These are phyloP conservation scores for Enteromius afrohamiltoni DNA, from an alignment of 2,797 vertebrate species.

Conservation along the genomic window DNA sequence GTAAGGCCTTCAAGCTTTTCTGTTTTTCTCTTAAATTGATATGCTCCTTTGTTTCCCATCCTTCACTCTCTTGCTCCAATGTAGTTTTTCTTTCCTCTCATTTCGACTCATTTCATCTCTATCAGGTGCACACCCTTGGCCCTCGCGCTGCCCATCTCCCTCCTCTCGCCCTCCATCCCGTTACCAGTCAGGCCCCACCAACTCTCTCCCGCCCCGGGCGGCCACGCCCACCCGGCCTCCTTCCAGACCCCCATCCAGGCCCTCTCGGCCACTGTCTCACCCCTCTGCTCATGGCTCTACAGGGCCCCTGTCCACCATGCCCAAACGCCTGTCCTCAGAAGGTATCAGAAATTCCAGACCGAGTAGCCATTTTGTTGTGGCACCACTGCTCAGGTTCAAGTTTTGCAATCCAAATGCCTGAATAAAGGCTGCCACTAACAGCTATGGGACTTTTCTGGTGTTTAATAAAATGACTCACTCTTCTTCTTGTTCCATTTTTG, in stretches of 20 bases:
- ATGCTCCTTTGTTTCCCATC: conserved; percentile 20
- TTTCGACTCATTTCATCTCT: conserved; percentile 64
- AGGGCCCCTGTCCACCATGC: conserved; percentile 94
- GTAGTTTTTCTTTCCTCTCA: conserved; percentile 33
- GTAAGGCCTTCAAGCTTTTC: not conserved
- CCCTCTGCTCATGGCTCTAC: conserved; percentile 97
- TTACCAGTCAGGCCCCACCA: conserved; percentile 95
- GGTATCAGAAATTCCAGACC: conserved; percentile 83
- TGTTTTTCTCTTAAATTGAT: not conserved
- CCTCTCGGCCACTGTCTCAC: conserved; percentile 97
- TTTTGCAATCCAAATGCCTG: conserved; percentile 41
- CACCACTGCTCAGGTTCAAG: conserved; percentile 42
- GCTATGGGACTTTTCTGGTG: conserved; percentile 45
- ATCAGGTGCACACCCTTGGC: conserved; percentile 93
- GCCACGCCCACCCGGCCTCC: conserved; percentile 98
- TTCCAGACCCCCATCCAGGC: conserved; percentile 99
- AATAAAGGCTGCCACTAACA: conserved; percentile 42
- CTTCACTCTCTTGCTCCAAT: not conserved
- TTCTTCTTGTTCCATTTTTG: conserved; percentile 1
- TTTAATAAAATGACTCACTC: conserved; percentile 49
- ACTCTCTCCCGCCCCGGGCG: conserved; percentile 97
- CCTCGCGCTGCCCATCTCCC: conserved; percentile 99
- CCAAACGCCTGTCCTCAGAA: conserved; percentile 99
- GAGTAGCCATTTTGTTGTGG: conserved; percentile 43
- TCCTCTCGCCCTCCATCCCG: conserved; percentile 98